Base-by-base conservation (phyloP, 2,888 invertebrate genomes). In the Andrena marginata region DNA sequence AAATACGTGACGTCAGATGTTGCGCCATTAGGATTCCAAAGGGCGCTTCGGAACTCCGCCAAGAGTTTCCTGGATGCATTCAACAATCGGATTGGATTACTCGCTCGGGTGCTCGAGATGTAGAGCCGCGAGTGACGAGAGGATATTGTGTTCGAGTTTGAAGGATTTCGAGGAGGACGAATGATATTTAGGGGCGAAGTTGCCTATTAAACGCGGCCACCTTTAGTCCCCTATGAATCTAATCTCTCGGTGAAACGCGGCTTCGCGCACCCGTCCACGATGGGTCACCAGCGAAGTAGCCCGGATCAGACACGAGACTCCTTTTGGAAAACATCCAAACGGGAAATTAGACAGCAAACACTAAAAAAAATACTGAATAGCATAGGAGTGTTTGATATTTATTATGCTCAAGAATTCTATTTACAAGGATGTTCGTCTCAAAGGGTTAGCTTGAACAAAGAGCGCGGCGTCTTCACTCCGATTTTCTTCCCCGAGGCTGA, bases 51-150 rank as follows among this genome's bases (percentile, higher is more conserved):
- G 84, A 87, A 87, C 87, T 84, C 63, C 81, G 85, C 72, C 87
- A 87, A 87, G 87, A 85, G 87, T 87, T 85, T 84, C 85, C 71
- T 65, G 68, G 77, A 80, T 78, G 83, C 85, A 80, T 79, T 85
- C 85, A 86, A 83, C 87, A 86, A 86, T 86, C 86, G 83, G 82
- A 87, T 88, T 83, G 87, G 83, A 83, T 86, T 86, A 86, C 87
- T 65, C 68, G 80, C 73, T 63, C 71, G 77, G 77, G 68, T 76
- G 74, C 74, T 86, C 81, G 76, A 75, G 85, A 78, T 68, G 80
- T 74, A 80, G 71, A 77, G 56, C 62, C 72, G 20, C 59, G 78
- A 80, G 80, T 82, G 84, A 78, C 81, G 82, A 72, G 78, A 78
- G 84, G 73, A 85, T 87, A 86, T 84, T 82, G 83, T 76, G 87